Evolutionary conservation across 2,888 invertebrate genomes (phyloP).

Genomic region (Andrena flavipes): DNA sequence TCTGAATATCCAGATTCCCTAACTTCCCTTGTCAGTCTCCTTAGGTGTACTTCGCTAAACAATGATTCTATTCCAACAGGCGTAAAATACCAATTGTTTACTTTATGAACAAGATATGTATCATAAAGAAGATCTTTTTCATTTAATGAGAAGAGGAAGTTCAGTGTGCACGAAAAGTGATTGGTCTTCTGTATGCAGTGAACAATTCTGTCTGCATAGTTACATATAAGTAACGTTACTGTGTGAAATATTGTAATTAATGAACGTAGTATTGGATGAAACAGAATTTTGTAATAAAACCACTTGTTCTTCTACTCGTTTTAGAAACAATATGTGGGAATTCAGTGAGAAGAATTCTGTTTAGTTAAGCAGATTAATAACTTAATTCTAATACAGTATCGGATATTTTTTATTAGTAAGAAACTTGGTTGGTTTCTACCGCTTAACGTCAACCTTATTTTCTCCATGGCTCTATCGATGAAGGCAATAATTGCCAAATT

Average conservation of each 20-base stretch:
- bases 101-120: neutral
- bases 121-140: neutral
- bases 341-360: too few species aligned
- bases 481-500: neutral
- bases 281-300: neutral
- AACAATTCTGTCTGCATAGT: neutral
- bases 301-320: neutral
- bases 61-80: constrained; percentile 7
- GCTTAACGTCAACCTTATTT: neutral
- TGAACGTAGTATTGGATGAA: neutral
- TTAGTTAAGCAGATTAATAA: neutral
- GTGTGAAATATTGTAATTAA: constrained; percentile 25
- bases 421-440: too few species aligned
- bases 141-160: neutral
- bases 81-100: neutral
- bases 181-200: neutral
- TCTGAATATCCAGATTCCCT: too few species aligned
- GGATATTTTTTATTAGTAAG: neutral
- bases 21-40: neutral
- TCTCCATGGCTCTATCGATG: neutral
- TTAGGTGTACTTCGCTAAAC: constrained; percentile 2
- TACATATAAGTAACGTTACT: neutral
- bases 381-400: neutral
- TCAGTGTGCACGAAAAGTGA: neutral
- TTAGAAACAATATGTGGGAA: neutral